A percentile compares a stretch with the other conserved stretches of the same genome.
Evolutionary conservation across 2,888 invertebrate genomes (phyloP).

Genomic region (Lamproptera curius): DNA sequence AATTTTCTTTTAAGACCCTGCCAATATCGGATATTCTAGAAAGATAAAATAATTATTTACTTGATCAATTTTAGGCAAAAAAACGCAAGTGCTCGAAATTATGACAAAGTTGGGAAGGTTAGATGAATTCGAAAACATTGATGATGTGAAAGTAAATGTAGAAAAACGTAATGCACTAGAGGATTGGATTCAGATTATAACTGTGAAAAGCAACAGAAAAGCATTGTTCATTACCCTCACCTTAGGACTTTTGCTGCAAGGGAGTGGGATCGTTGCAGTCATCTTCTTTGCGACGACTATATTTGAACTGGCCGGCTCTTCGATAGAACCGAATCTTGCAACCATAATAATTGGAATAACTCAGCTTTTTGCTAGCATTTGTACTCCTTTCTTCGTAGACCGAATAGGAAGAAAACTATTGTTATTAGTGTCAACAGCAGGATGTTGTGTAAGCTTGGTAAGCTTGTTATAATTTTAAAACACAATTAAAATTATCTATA

Average conservation of each 20-base stretch:
- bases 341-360: constrained; percentile 45
- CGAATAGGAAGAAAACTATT: constrained; percentile 40
- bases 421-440: constrained; percentile 37
- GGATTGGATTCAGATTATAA: constrained; percentile 35
- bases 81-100: constrained; percentile 8
- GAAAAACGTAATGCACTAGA: constrained; percentile 7
- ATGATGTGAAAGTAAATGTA: not conserved
- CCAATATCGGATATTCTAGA: too few species aligned
- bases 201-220: constrained; percentile 34
- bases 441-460: constrained; percentile 43
- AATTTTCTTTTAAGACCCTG: too few species aligned
- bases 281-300: constrained; percentile 38
- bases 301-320: constrained; percentile 39
- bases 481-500: too few species aligned
- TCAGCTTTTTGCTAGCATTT: constrained; percentile 35
- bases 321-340: constrained; percentile 38
- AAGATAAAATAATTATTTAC: too few species aligned
- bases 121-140: not conserved
- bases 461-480: constrained; percentile 24
- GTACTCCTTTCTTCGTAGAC: constrained; percentile 45
- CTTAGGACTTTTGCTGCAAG: constrained; percentile 35
- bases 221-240: constrained; percentile 35
- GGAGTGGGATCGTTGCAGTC: constrained; percentile 38
- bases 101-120: constrained; percentile 1
- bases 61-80: constrained; percentile 9